These are phyloP conservation scores for Poecilia picta DNA, from an alignment of 2,797 vertebrate genomes.

Conservation along the genomic window DNA sequence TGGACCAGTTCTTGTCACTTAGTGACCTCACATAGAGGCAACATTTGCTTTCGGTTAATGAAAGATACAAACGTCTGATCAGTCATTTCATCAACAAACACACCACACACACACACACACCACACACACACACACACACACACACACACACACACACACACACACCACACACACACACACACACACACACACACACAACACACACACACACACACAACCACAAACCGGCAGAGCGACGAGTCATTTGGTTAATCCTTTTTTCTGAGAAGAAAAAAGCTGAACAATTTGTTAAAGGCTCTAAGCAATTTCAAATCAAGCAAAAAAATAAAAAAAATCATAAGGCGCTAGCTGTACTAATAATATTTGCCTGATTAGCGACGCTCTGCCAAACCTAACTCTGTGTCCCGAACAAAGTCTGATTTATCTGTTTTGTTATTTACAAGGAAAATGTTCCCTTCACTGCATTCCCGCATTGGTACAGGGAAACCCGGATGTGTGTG, in stretches of 20 bases:
- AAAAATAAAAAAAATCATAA: not conserved
- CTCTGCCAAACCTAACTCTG: constrained; percentile 42
- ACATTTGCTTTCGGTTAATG: constrained; percentile 7
- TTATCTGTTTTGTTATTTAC: constrained; percentile 55
- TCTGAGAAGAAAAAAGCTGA: not conserved
- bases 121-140: not conserved
- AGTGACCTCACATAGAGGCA: constrained; percentile 26
- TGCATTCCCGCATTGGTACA: constrained; percentile 40
- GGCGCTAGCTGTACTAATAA: constrained; percentile 57
- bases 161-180: not conserved
- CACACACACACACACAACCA: not conserved
- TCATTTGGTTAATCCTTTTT: constrained; percentile 21
- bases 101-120: not conserved
- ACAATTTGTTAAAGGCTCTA: not conserved
- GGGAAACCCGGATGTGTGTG: constrained; percentile 54
- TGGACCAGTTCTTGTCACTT: constrained; percentile 49
- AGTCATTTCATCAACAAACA: constrained; percentile 23
- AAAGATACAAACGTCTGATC: constrained; percentile 12
- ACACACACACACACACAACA: not conserved
- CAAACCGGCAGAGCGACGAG: constrained; percentile 14
- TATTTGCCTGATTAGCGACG: constrained; percentile 58
- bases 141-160: not conserved
- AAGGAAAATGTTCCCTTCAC: constrained; percentile 56
- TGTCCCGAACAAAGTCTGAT: constrained; percentile 35
- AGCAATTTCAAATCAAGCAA: not conserved